Evolutionary conservation across 64 coral and sea anemone genomes (phyloP).

Genomic region (Dendronephthya gigantea): DNA sequence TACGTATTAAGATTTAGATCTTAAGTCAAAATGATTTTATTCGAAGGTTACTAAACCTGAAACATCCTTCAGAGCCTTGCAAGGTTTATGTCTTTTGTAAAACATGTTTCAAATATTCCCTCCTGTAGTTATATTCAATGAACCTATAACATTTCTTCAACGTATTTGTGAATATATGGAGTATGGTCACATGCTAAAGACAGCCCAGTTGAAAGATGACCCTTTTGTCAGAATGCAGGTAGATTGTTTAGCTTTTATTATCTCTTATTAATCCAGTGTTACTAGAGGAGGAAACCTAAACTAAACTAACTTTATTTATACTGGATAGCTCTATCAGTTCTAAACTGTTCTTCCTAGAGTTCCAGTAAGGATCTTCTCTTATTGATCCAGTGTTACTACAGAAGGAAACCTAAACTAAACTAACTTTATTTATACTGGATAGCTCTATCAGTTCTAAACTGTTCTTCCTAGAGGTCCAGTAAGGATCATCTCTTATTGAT

Average conservation of each 20-base stretch:
- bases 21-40: background rate
- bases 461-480: too few relatives aligned
- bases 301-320: background rate
- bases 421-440: too few relatives aligned
- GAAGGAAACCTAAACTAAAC: too few relatives aligned
- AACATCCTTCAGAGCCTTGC: background rate
- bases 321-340: too few relatives aligned
- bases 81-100: background rate
- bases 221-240: slow-evolving; percentile 71
- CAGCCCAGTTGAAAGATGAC: slow-evolving; percentile 46
- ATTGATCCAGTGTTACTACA: too few relatives aligned
- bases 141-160: slow-evolving; percentile 92
- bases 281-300: too few relatives aligned
- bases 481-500: too few relatives aligned
- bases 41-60: too few relatives aligned
- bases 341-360: too few relatives aligned
- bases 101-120: background rate
- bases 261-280: too few relatives aligned
- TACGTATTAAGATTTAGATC: slow-evolving; percentile 10
- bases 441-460: too few relatives aligned
- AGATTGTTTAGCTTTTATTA: background rate
- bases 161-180: slow-evolving; percentile 95
- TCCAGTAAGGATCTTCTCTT: too few relatives aligned
- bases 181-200: slow-evolving; percentile 65
- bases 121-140: slow-evolving; percentile 94